Evolutionary conservation across 2,888 invertebrate genomes (phyloP), one percentile per base, ranked within the genome.

Genomic region (Melanotus villosus): DNA sequence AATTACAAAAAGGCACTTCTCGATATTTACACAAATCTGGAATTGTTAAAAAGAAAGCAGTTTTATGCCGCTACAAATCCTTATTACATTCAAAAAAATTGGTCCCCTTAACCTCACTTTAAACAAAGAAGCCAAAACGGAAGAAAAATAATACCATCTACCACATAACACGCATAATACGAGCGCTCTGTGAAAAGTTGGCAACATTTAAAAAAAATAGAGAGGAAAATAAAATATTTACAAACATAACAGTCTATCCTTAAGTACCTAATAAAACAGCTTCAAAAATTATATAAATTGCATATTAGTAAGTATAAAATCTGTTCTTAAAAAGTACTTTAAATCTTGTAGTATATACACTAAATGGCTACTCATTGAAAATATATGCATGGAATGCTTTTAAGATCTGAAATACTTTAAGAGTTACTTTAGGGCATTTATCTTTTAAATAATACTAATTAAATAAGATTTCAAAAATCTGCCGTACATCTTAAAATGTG

Each of bases 211-310:
- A 56, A 30, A 32, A 32, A 1, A 34, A 4, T 9, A 21, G 14
- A 56, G 18, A 14, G 10, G 9, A 26, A 34, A 43, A 58, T 58
- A 58, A 58, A 58, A 58, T 58, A 58, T 58, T 58, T 58, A 58
- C 41, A 58, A 58, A 58, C 43, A 41, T 58, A 58, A 58, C 58
- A 43, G 43, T 16, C 19, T 58, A 58, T 9, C 26, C 9, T 32
- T 32, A 52, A 52, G 12, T 52, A 32, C 19, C 30, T 32, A 52
- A 52, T 50, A 43, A 47, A 47, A 52, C 52, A 32, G 16, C 30
- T 30, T 52, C 16, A 32, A 30, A 52, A 34, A 16, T 16, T 52
- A 52, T 52, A 32, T 52, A 32, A 52, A 52, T 52, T 30, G 52
- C 32, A 52, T 56, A 56, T 56, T 38, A 38, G 56, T 56, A 52